Evolutionary conservation across 2,797 vertebrate species (phyloP), one percentile per base, ranked within the genome.

Genomic region (Allenopithecus nigroviridis): DNA sequence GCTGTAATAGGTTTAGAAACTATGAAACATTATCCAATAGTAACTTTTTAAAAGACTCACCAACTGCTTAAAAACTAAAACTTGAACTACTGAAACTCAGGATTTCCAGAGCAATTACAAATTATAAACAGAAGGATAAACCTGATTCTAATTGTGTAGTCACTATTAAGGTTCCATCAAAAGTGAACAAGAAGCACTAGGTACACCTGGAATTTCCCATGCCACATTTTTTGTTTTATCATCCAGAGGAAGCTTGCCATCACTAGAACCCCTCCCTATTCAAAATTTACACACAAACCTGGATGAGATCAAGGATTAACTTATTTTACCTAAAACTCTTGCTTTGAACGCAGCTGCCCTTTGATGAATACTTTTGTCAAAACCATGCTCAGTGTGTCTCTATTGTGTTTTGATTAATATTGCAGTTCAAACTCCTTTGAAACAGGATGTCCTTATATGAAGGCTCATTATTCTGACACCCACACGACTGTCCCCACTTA

Each of bases 391-490:
- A 94, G 97, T 97, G 96, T 98, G 95, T 96, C 78, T 68, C 85
- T 84, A 68, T 28, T 95, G 53, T 85, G 41, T 91, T 96, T 98
- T 98, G 97, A 98, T 98, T 98, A 98, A 96, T 97, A 97, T 91
- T 96, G 97, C 95, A 95, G 94, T 96, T 97, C 64, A 30, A 96
- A 98, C 95, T 97, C 98, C 98, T 97, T 95, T 96, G 96, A 97
- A 98, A 98, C 96, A 97, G 98, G 84, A 95, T 70, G 84, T 95
- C 95, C 57, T 70, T 92, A 91, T 78, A 97, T 95, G 96, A 92
- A 97, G 80, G 48, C 97, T 94, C 94, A 96, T 97, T 90, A 89
- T 90, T 89, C 92, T 72, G 46, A 96, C 33, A 79, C 79, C 55
- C 74, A 36, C 14, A 55, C 48, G 94, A 96, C 70, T 36, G 19